phyloP scores from a whole-genome alignment of 2,113 vertebrate species.

The Eretmochelys imbricata region DNA sequence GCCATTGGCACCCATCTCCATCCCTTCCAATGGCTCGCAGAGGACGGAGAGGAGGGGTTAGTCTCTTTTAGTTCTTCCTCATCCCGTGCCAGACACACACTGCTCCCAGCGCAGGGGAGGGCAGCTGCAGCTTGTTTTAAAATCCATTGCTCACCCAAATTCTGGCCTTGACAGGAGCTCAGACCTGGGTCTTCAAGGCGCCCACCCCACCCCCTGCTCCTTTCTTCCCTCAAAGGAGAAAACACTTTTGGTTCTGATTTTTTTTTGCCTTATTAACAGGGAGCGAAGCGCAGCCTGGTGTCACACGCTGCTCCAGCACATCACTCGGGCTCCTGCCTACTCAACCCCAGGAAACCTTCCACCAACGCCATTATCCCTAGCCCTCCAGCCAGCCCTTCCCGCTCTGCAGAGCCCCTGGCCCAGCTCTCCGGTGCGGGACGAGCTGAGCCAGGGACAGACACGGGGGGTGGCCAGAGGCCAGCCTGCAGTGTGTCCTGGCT shows the following conservation, averaged over 20 bases:
- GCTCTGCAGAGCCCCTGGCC: neutral
- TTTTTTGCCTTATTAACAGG: too few species aligned
- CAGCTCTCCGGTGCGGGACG: neutral
- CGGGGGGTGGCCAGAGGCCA: neutral
- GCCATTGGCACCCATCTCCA: neutral
- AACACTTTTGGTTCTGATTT: too few species aligned
- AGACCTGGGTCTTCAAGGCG: neutral
- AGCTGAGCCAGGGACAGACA: neutral
- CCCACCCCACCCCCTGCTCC: neutral
- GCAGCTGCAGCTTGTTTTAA: too few species aligned
- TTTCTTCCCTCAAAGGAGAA: too few species aligned
- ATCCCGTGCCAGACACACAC: neutral
- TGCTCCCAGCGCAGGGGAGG: neutral
- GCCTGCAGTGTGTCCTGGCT: neutral
- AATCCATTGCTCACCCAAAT: too few species aligned
- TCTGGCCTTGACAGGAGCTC: neutral
- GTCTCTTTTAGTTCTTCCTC: neutral
- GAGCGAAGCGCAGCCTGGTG: too few species aligned
- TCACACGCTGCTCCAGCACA: too few species aligned
- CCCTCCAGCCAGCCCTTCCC: too few species aligned
- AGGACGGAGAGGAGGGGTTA: neutral
- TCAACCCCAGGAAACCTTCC: neutral
- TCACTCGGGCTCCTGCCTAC: too few species aligned
- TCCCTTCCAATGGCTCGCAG: neutral
- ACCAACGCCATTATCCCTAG: neutral